These are phyloP conservation scores for Microctenopoma steveboyesi DNA, from an alignment of 2,797 vertebrate genomes.

Conservation along the genomic window DNA sequence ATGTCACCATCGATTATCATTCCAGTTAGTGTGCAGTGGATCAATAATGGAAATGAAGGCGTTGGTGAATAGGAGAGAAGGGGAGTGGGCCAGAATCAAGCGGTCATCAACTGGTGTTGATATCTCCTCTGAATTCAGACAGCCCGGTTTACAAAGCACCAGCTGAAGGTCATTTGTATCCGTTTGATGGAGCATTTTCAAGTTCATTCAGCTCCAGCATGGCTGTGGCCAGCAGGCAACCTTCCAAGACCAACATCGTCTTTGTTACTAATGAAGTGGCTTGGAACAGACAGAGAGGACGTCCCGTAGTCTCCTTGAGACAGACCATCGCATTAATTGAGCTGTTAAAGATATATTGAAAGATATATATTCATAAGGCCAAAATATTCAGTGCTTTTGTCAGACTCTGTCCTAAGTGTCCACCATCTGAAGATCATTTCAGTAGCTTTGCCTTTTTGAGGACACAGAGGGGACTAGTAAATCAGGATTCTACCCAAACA, in stretches of 20 bases:
- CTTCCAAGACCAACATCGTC: conserved; percentile 45
- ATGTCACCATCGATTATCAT: conserved; percentile 79
- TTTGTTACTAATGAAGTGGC: conserved; percentile 47
- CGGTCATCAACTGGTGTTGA: conserved; percentile 19
- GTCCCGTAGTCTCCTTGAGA: conserved; percentile 63
- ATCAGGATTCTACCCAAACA: background rate
- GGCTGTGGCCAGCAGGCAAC: conserved; percentile 39
- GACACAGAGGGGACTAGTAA: background rate
- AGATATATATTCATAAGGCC: conserved; percentile 40
- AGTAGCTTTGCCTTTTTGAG: conserved; percentile 23
- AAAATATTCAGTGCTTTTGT: conserved; percentile 46
- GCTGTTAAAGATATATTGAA: conserved; percentile 57
- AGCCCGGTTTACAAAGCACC: conserved; percentile 11
- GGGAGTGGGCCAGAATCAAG: conserved; percentile 28
- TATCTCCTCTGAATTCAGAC: conserved; percentile 33
- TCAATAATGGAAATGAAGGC: conserved; percentile 72
- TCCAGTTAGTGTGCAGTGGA: conserved; percentile 61
- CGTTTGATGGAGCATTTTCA: conserved; percentile 31
- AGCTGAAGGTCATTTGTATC: conserved; percentile 46
- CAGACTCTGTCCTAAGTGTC: conserved; percentile 30
- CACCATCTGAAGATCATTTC: conserved; percentile 36
- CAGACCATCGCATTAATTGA: conserved; percentile 50
- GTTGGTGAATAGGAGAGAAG: conserved; percentile 23
- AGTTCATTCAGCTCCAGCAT: conserved; percentile 25
- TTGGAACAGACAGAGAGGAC: conserved; percentile 30